Evolutionary conservation across 2,113 vertebrate genomes (phyloP).

Genomic region (Lethenteron camtschaticum): DNA sequence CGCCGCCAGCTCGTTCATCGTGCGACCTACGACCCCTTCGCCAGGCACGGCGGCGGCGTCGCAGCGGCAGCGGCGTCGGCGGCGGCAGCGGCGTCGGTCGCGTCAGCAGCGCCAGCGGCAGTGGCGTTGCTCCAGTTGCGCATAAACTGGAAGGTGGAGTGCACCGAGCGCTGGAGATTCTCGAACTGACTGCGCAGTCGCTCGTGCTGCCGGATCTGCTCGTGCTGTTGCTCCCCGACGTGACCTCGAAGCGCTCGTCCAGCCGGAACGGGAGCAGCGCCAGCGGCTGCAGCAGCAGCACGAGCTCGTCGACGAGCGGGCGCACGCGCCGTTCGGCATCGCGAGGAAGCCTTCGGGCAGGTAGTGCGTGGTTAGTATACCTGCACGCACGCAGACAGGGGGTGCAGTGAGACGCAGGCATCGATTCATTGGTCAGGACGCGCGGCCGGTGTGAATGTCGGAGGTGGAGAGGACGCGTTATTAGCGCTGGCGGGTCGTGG

Average conservation of each 20-base stretch:
- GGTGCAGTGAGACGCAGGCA: no score
- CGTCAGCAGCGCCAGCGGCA: neutral
- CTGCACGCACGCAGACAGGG: slow-evolving; percentile 19
- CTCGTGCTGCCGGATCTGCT: slow-evolving; percentile 62
- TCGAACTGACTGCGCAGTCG: slow-evolving; percentile 52
- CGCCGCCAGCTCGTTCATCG: neutral
- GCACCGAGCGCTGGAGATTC: slow-evolving; percentile 31
- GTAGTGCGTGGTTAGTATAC: slow-evolving; percentile 60
- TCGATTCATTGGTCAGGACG: slow-evolving; percentile 3
- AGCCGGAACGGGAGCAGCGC: slow-evolving; percentile 79
- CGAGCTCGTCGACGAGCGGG: slow-evolving; percentile 61
- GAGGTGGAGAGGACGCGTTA: neutral
- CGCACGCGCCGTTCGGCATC: slow-evolving; percentile 48
- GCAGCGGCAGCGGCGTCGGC: neutral
- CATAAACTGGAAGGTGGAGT: slow-evolving; percentile 81
- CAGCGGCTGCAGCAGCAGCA: slow-evolving; percentile 74
- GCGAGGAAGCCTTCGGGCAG: slow-evolving; percentile 61
- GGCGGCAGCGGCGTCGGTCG: neutral
- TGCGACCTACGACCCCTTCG: neutral
- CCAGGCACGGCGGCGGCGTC: neutral
- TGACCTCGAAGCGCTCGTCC: slow-evolving; percentile 68
- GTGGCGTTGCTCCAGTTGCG: slow-evolving; percentile 24
- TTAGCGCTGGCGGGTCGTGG: neutral
- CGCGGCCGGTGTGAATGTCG: neutral
- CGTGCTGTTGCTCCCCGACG: slow-evolving; percentile 46